These are phyloP conservation scores for Siniperca undulata DNA, from an alignment of 2,797 vertebrate genomes.

Conservation along the genomic window DNA sequence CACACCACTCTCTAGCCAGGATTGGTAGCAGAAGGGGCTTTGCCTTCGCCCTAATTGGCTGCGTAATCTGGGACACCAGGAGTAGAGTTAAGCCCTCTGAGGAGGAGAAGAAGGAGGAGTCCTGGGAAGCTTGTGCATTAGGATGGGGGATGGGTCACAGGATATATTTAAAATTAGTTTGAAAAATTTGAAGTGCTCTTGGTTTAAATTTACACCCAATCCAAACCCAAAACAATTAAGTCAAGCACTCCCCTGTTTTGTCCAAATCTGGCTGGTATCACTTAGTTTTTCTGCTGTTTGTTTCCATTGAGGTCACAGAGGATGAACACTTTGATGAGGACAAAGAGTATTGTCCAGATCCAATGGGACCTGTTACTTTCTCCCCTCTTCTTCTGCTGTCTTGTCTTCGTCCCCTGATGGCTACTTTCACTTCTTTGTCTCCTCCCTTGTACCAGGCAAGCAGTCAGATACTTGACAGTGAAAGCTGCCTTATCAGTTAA, in stretches of 20 bases:
- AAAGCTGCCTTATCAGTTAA: constrained; percentile 22
- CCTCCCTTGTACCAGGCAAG: constrained; percentile 3
- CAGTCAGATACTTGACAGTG: constrained; percentile 32
- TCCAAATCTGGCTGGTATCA: background rate
- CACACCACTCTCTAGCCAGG: constrained; percentile 28
- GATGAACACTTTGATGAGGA: constrained; percentile 1
- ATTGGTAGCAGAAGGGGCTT: constrained; percentile 77
- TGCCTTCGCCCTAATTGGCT: constrained; percentile 81
- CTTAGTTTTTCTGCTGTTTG: constrained; percentile 5
- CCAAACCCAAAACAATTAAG: background rate
- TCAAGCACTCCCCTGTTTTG: background rate
- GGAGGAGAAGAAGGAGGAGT: constrained; percentile 52
- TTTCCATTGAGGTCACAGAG: background rate
- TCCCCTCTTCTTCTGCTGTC: background rate
- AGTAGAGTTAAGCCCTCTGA: constrained; percentile 70
- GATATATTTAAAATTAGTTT: constrained; percentile 21
- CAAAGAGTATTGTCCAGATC: background rate
- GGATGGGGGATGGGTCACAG: constrained; percentile 45
- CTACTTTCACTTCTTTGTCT: constrained; percentile 17
- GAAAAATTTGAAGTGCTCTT: background rate
- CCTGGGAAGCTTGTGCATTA: constrained; percentile 32
- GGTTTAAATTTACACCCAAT: background rate
- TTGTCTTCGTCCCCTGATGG: background rate
- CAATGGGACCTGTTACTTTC: constrained; percentile 3
- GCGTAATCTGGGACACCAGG: constrained; percentile 77